Conservation (phyloP, 2,888 invertebrate species). For the Cybosia mesomella region DNA sequence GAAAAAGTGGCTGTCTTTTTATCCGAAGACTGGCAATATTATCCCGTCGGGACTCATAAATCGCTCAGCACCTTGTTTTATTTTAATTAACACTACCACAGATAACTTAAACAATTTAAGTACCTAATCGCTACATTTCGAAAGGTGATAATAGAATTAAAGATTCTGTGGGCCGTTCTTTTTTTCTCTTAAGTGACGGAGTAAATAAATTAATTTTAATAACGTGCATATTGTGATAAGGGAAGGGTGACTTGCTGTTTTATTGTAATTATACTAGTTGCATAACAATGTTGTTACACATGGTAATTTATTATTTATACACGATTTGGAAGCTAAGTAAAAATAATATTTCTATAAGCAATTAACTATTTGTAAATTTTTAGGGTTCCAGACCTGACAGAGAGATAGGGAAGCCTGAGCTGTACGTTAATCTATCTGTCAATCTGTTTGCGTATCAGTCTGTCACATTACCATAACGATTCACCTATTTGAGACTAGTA, state of each 20-base stretch:
- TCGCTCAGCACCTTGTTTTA: conserved; percentile 70
- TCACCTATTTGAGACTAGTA: no score
- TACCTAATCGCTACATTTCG: conserved; percentile 30
- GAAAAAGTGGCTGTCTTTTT: conserved; percentile 33
- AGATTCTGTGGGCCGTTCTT: conserved; percentile 2
- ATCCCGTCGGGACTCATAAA: conserved; percentile 53
- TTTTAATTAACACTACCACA: conserved; percentile 63
- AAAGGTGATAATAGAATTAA: conserved; percentile 7
- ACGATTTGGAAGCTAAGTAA: background rate
- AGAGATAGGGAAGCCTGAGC: no score
- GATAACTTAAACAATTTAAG: conserved; percentile 52
- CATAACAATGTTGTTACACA: background rate
- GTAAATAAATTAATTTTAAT: background rate
- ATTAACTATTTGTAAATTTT: no score
- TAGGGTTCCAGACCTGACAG: no score
- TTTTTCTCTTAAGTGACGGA: background rate
- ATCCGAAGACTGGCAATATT: conserved; percentile 34
- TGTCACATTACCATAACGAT: no score
- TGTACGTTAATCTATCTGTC: no score
- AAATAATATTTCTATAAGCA: no score
- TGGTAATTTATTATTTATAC: background rate
- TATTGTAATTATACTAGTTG: background rate
- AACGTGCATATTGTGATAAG: background rate
- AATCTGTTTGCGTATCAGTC: no score
- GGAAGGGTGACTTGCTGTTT: background rate